phyloP scores from a whole-genome alignment of 2,797 vertebrate species.

The Arnoldichthys spilopterus region DNA sequence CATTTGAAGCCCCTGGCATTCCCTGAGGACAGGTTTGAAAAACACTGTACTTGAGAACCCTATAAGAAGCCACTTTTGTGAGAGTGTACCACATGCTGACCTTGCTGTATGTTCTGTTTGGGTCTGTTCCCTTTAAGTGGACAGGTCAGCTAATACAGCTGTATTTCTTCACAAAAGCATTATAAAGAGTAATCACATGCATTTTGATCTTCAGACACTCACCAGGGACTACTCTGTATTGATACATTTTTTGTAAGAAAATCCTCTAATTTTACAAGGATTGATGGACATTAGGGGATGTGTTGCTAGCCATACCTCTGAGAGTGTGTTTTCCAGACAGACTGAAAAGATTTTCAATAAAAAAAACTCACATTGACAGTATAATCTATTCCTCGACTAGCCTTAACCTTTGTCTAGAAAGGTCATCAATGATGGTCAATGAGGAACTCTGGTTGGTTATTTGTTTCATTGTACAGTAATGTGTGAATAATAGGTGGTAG shows the following conservation, averaged over 20 bases:
- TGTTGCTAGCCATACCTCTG: constrained; percentile 12
- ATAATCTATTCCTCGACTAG: constrained; percentile 1
- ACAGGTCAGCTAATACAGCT: neutral
- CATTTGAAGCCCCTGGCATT: no score
- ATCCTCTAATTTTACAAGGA: constrained; percentile 2
- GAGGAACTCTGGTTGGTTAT: no score
- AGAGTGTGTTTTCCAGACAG: constrained; percentile 21
- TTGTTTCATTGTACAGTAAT: no score
- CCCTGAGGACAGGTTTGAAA: no score
- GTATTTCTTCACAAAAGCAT: neutral
- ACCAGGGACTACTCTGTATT: neutral
- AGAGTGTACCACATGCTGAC: neutral
- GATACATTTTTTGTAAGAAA: neutral
- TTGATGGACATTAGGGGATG: constrained; percentile 20
- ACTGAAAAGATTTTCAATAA: constrained; percentile 31
- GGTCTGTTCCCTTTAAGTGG: neutral
- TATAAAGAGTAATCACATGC: neutral
- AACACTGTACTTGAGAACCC: no score
- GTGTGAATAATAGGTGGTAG: no score
- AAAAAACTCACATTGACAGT: constrained; percentile 2
- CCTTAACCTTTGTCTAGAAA: constrained; percentile 5
- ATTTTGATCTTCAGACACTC: neutral
- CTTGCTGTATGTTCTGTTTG: no score
- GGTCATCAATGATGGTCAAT: no score
- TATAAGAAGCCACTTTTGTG: no score